Percentiles rank a stretch among this genome's conserved stretches.
These are phyloP conservation scores for Vulpes vulpes DNA, from an alignment of 2,113 vertebrate species.

Conservation along the genomic window DNA sequence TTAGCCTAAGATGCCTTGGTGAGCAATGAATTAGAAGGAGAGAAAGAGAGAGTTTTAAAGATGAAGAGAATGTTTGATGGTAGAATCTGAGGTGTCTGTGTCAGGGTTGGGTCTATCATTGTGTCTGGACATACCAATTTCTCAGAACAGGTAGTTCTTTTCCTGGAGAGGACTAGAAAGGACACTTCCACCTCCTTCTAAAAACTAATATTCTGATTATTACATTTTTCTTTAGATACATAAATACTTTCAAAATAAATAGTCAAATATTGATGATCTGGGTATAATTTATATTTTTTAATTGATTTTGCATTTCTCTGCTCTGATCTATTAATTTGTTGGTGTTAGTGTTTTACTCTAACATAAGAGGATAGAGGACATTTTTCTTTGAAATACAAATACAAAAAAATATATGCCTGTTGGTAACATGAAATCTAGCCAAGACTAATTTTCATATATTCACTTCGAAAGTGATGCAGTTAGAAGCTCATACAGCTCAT, in stretches of 20 bases:
- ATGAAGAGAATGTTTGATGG: background rate
- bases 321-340: background rate
- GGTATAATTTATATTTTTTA: background rate
- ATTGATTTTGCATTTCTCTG: background rate
- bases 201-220: background rate
- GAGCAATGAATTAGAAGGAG: background rate
- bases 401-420: background rate
- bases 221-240: background rate
- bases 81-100: background rate
- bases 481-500: background rate
- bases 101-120: background rate
- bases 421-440: background rate
- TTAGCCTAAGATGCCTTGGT: background rate
- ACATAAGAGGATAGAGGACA: rapidly evolving
- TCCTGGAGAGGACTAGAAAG: background rate
- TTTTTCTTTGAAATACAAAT: conserved; percentile 39
- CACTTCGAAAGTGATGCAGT: background rate
- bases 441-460: background rate
- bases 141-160: background rate
- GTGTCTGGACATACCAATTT: background rate
- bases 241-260: background rate
- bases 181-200: background rate
- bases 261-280: background rate
- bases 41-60: background rate
- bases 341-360: background rate